These are phyloP conservation scores for Lasioglossum albipes DNA, from an alignment of 1,140 invertebrate species.

Conservation along the genomic window DNA sequence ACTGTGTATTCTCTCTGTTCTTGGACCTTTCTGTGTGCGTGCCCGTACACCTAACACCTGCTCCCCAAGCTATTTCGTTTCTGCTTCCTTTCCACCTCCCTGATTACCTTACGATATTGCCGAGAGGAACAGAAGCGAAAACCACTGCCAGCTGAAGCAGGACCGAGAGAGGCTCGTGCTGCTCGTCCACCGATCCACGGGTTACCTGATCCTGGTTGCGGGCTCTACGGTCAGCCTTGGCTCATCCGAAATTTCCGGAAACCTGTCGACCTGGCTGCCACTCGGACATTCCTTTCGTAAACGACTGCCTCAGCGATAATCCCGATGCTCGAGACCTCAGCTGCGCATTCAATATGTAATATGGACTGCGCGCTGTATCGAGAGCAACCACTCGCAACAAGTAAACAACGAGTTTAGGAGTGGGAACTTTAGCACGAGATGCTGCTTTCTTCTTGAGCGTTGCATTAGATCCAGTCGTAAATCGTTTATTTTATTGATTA, in stretches of 20 bases:
- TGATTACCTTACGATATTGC: constrained; percentile 28
- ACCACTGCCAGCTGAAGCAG: neutral
- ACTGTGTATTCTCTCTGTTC: constrained; percentile 32
- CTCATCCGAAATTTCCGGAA: constrained; percentile 18
- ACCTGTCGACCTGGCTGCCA: neutral
- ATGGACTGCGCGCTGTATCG: too few species aligned
- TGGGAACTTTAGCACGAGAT: too few species aligned
- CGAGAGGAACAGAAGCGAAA: neutral
- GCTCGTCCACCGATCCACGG: constrained; percentile 5
- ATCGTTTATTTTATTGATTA: too few species aligned
- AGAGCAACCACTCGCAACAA: too few species aligned
- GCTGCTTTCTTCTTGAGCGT: too few species aligned
- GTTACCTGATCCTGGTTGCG: constrained; percentile 30
- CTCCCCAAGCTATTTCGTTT: constrained; percentile 36
- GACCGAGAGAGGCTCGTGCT: constrained; percentile 53
- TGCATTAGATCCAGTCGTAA: too few species aligned
- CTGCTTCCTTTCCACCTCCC: constrained; percentile 5
- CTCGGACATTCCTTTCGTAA: neutral
- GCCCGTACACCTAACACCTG: constrained; percentile 49
- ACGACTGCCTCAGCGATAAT: too few species aligned
- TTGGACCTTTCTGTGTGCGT: constrained; percentile 25
- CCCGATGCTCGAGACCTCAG: too few species aligned
- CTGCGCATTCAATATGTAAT: too few species aligned
- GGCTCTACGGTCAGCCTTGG: constrained; percentile 12
- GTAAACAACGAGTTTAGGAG: too few species aligned